Evolutionary conservation across 2,888 invertebrate genomes (phyloP).

Genomic region (Lamellibrachia satsuma): DNA sequence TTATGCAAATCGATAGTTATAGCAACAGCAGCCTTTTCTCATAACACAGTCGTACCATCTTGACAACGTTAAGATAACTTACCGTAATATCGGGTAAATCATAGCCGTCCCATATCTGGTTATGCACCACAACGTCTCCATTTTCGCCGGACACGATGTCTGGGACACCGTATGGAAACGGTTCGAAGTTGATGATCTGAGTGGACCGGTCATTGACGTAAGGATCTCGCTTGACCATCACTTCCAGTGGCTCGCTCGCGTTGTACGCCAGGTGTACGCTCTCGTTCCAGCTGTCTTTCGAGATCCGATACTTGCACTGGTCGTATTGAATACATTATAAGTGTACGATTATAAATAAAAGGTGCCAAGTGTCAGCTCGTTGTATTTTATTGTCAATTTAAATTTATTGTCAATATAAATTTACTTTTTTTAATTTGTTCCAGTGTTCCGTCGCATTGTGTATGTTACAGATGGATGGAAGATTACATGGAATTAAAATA

Average conservation of each 20-base stretch:
- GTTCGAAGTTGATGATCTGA: constrained; percentile 20
- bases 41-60: neutral
- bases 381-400: neutral
- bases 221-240: constrained; percentile 23
- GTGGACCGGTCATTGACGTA: neutral
- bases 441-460: too few species aligned
- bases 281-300: constrained; percentile 22
- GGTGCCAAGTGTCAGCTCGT: neutral
- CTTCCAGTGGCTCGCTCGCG: constrained; percentile 14
- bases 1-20: too few species aligned
- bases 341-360: neutral
- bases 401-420: neutral
- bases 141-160: constrained; percentile 3
- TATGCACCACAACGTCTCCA: constrained; percentile 17
- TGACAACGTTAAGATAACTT: neutral
- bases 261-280: constrained; percentile 22
- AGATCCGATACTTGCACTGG: constrained; percentile 25
- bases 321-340: neutral
- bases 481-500: too few species aligned
- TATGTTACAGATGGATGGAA: too few species aligned
- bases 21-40: too few species aligned
- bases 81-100: neutral
- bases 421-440: too few species aligned
- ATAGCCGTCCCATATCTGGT: constrained; percentile 24
- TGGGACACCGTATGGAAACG: constrained; percentile 21